Evolutionary conservation across 2,888 invertebrate genomes (phyloP).

Genomic region (Ophonus ardosiacus): DNA sequence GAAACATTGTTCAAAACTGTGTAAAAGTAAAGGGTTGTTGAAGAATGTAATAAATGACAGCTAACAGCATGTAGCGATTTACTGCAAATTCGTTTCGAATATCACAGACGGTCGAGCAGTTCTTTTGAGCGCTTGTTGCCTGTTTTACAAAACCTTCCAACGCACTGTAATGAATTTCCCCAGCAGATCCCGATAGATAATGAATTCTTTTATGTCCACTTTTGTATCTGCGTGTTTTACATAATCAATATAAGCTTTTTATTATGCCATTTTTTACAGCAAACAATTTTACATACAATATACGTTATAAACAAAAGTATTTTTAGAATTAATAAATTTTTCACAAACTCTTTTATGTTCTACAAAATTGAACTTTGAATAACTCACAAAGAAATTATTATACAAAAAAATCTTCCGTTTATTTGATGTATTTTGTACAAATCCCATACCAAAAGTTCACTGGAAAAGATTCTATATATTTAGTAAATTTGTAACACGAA

Average conservation of each 20-base stretch:
- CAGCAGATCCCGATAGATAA: constrained; percentile 42
- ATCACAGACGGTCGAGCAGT: constrained; percentile 45
- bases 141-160: constrained; percentile 50
- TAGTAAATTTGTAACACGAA: too few species aligned
- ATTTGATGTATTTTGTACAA: too few species aligned
- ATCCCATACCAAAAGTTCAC: too few species aligned
- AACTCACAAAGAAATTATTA: neutral
- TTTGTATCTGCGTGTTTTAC: constrained; percentile 49
- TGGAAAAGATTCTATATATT: too few species aligned
- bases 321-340: neutral
- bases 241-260: constrained; percentile 55
- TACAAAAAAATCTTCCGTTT: too few species aligned
- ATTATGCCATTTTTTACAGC: constrained; percentile 31
- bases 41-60: constrained; percentile 18
- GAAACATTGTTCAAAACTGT: neutral
- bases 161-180: constrained; percentile 57
- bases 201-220: constrained; percentile 55
- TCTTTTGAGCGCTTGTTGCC: constrained; percentile 50
- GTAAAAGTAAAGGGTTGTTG: neutral
- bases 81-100: constrained; percentile 50
- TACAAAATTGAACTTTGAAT: neutral
- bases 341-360: neutral
- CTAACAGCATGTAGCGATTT: constrained; percentile 34
- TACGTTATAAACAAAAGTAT: neutral
- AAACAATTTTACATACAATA: constrained; percentile 22